These are phyloP conservation scores for Nephrocerus scutellatus DNA, from an alignment of 2,888 invertebrate genomes.

Conservation along the genomic window DNA sequence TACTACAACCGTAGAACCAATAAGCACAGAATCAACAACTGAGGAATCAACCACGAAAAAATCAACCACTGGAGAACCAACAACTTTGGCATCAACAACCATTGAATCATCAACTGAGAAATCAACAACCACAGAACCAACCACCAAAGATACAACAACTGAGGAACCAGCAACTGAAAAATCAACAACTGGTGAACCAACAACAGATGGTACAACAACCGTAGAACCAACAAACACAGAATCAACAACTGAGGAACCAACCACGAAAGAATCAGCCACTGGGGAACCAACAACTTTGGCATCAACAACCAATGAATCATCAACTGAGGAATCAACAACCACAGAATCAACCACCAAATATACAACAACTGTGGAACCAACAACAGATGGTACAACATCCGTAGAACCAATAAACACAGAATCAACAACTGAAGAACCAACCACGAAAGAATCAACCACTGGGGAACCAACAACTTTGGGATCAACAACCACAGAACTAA, in stretches of 20 bases:
- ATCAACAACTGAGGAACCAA: constrained; percentile 3
- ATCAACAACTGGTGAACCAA: neutral
- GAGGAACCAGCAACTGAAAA: constrained; percentile 3
- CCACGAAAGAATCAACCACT: neutral
- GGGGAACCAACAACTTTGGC: neutral
- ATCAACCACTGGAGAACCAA: constrained; percentile 7
- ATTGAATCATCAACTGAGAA: constrained; percentile 5
- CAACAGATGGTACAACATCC: neutral
- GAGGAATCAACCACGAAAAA: constrained; percentile 1
- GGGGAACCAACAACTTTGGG: constrained; percentile 19
- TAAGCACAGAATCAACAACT: neutral
- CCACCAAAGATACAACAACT: constrained; percentile 5
- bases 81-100: constrained; percentile 9
- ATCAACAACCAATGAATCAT: constrained; percentile 1
- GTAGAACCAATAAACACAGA: neutral
- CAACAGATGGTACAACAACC: neutral
- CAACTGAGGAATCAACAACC: neutral
- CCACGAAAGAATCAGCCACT: neutral
- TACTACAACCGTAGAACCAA: constrained; percentile 1
- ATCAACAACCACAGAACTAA: constrained; percentile 1
- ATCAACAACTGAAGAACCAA: neutral
- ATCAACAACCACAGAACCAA: constrained; percentile 1
- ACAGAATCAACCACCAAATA: no score
- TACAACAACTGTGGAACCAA: neutral
- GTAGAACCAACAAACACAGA: neutral